phyloP scores from a whole-genome alignment of 2,113 vertebrate genomes.

The Corapipo altera region DNA sequence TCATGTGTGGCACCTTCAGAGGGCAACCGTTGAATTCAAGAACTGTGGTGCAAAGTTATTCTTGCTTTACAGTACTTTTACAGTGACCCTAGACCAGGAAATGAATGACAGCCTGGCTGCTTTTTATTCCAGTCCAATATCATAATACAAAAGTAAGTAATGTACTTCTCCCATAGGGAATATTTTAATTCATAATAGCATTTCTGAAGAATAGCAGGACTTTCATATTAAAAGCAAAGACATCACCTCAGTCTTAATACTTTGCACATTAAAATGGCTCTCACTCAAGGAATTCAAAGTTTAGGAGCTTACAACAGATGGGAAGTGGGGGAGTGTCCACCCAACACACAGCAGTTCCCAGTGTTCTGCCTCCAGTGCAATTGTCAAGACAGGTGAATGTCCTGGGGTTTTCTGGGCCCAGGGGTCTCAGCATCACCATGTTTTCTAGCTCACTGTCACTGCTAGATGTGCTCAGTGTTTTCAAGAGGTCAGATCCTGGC shows the following conservation, averaged over 20 bases:
- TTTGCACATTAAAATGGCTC: background rate
- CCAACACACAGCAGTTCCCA: background rate
- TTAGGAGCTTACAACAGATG: background rate
- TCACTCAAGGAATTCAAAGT: background rate
- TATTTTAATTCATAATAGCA: conserved; percentile 6
- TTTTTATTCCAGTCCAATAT: conserved; percentile 8
- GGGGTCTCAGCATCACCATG: fast-evolving
- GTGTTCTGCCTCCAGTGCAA: background rate
- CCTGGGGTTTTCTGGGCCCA: background rate
- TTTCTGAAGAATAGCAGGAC: conserved; percentile 2
- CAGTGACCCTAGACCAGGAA: background rate
- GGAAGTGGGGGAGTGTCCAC: background rate
- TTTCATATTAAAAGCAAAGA: conserved; percentile 16
- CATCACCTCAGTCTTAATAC: background rate
- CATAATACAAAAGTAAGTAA: background rate
- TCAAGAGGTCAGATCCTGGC: background rate
- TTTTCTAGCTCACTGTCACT: background rate
- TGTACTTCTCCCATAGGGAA: background rate
- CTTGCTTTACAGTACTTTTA: conserved; percentile 9
- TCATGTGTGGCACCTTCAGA: conserved; percentile 50
- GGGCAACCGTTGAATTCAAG: conserved; percentile 37
- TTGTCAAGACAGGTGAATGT: background rate
- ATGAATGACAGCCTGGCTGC: background rate
- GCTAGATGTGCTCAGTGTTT: background rate
- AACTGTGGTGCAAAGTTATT: conserved; percentile 12